Evolutionary conservation across 2,888 invertebrate genomes (phyloP), one percentile per base, ranked within the genome.

Genomic region (Trimorus sp.): DNA sequence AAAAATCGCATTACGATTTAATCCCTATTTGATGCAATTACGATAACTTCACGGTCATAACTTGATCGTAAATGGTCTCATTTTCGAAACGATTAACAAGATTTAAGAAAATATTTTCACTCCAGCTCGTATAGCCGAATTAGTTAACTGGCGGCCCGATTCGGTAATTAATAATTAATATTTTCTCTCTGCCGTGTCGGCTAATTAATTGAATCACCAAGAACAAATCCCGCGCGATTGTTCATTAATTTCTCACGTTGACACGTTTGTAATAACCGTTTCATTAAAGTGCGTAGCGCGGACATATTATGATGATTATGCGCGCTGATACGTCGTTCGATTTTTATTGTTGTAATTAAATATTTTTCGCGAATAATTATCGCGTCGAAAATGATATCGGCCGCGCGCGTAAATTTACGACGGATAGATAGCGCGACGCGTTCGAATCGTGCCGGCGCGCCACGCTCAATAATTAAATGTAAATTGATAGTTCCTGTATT

Each of bases 381-480:
- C 58, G 48, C 62, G 37, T 65, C 16, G 58, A 49, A 71, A 78
- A 78, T 78, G 56, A 37, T 51, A 63, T 36, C 48, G 54, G 42
- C 38, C 60, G 14, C 51, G 12, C 9, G 63, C 63, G 53, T 71
- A 71, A 78, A 71, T 60, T 78, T 78, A 77, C 70, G 70, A 70
- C 38, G 45, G 53, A 68, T 69, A 54, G 54, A 77, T 58, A 63
- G 26, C 45, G 70, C 70, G 58, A 58, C 51, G 58, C 36, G 49
- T 69, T 69, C 69, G 49, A 60, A 63, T 77, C 63, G 49, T 77
- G 63, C 63, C 63, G 56, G 63, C 37, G 59, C 58, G 42, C 48
- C 54, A 62, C 26, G 26, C 53, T 58, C 65, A 70, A 70, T 78
- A 78, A 78, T 78, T 78, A 70, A 78, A 78, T 78, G 63, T 78